These are phyloP conservation scores for Heteropelma amictum DNA, from an alignment of 2,888 invertebrate genomes.

Conservation along the genomic window DNA sequence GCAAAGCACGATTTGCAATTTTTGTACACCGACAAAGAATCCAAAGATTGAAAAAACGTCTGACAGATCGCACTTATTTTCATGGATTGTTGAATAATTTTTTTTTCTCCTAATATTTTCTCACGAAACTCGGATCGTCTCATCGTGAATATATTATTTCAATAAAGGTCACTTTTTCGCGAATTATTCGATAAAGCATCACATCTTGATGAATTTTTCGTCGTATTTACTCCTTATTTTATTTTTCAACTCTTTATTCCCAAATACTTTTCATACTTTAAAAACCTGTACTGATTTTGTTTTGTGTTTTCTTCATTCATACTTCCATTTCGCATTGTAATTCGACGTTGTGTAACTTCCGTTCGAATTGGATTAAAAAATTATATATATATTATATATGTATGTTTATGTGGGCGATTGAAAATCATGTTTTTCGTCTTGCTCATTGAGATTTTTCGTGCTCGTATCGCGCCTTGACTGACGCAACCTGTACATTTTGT, in stretches of 20 bases:
- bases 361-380: slow-evolving; percentile 58
- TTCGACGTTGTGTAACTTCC: slow-evolving; percentile 45
- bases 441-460: background rate
- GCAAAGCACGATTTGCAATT: slow-evolving; percentile 9
- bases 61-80: background rate
- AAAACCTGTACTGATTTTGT: slow-evolving; percentile 10
- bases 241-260: slow-evolving; percentile 47
- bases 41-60: slow-evolving; percentile 28
- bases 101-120: slow-evolving; percentile 58
- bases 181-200: slow-evolving; percentile 72
- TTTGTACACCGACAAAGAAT: slow-evolving; percentile 28
- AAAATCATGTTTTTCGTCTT: slow-evolving; percentile 2
- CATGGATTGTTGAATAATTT: slow-evolving; percentile 2
- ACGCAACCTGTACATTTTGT: too few species aligned
- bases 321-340: slow-evolving; percentile 15
- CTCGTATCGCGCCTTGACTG: background rate
- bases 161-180: slow-evolving; percentile 72
- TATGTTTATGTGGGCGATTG: slow-evolving; percentile 6
- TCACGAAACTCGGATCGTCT: slow-evolving; percentile 62
- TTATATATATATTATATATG: slow-evolving; percentile 28
- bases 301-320: slow-evolving; percentile 9
- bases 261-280: slow-evolving; percentile 47
- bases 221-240: slow-evolving; percentile 63
- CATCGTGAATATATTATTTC: slow-evolving; percentile 65
- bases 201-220: slow-evolving; percentile 66